These are phyloP conservation scores for Acleris laterana DNA, from an alignment of 2,888 invertebrate species.

Conservation along the genomic window DNA sequence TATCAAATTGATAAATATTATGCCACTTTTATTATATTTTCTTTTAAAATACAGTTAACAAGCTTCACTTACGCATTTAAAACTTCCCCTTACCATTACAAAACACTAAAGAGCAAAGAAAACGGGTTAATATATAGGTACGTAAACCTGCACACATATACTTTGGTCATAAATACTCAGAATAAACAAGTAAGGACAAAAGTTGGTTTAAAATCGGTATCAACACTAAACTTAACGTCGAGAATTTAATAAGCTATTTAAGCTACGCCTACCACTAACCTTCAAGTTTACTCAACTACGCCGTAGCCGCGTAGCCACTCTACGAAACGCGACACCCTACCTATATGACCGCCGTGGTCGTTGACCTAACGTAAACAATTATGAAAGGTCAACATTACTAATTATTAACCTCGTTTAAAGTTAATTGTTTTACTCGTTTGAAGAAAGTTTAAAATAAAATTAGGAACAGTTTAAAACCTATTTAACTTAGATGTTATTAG, in stretches of 20 bases:
- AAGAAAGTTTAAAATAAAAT: constrained; percentile 14
- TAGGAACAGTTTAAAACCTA: background rate
- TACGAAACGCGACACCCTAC: constrained; percentile 29
- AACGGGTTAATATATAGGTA: too few species aligned
- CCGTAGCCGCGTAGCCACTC: constrained; percentile 29
- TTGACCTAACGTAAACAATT: constrained; percentile 32
- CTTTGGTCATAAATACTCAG: too few species aligned
- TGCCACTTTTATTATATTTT: too few species aligned
- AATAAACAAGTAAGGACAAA: too few species aligned
- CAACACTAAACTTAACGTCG: background rate
- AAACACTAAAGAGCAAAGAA: too few species aligned
- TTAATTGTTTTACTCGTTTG: constrained; percentile 22
- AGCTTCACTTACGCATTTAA: too few species aligned
- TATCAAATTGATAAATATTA: too few species aligned
- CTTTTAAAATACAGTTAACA: too few species aligned
- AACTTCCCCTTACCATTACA: too few species aligned
- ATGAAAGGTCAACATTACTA: constrained; percentile 20
- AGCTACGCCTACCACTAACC: constrained; percentile 22
- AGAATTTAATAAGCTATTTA: constrained; percentile 7
- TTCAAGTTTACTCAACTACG: constrained; percentile 28
- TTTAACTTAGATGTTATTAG: background rate
- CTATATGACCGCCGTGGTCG: constrained; percentile 25
- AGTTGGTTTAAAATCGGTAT: background rate
- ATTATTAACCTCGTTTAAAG: constrained; percentile 23
- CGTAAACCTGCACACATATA: too few species aligned